Evolutionary conservation across 2,797 vertebrate genomes (phyloP).

Genomic region (Acomys russatus): DNA sequence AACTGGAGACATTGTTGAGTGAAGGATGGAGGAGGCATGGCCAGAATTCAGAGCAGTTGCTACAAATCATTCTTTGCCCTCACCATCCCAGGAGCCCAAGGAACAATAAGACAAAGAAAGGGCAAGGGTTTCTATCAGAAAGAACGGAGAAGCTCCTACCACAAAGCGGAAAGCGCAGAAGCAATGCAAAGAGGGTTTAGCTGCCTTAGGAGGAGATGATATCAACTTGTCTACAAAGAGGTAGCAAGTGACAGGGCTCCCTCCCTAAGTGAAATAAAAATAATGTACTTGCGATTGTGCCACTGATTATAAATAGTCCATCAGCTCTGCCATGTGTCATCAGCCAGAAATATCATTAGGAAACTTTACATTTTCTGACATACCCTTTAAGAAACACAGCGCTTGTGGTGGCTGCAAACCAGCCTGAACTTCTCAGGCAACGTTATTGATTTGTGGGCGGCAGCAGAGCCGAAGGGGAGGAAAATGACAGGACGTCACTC

Average conservation of each 20-base stretch:
- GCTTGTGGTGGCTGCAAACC: conserved; percentile 76
- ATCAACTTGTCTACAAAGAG: conserved; percentile 81
- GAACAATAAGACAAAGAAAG: conserved; percentile 35
- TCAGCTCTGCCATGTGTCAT: conserved; percentile 80
- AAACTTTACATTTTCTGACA: conserved; percentile 81
- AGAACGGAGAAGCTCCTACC: conserved; percentile 68
- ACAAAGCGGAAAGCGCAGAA: conserved; percentile 73
- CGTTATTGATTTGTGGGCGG: conserved; percentile 81
- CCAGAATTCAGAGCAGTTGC: conserved; percentile 71
- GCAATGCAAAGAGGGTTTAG: conserved; percentile 77
- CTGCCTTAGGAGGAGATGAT: conserved; percentile 79
- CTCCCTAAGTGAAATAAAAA: conserved; percentile 78
- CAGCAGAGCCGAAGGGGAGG: conserved; percentile 72
- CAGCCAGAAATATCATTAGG: conserved; percentile 84
- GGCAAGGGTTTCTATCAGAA: conserved; percentile 50
- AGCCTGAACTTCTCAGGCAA: conserved; percentile 66
- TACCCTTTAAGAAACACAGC: conserved; percentile 79
- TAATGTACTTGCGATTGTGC: conserved; percentile 74
- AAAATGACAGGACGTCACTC: conserved; percentile 81
- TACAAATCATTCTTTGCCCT: conserved; percentile 68
- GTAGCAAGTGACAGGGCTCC: conserved; percentile 82
- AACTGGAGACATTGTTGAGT: conserved; percentile 58
- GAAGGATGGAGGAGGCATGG: conserved; percentile 13
- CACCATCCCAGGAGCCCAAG: conserved; percentile 23
- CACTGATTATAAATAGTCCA: conserved; percentile 82